Conservation (phyloP, 2,888 invertebrate genomes). For the Cerastis leucographa region DNA sequence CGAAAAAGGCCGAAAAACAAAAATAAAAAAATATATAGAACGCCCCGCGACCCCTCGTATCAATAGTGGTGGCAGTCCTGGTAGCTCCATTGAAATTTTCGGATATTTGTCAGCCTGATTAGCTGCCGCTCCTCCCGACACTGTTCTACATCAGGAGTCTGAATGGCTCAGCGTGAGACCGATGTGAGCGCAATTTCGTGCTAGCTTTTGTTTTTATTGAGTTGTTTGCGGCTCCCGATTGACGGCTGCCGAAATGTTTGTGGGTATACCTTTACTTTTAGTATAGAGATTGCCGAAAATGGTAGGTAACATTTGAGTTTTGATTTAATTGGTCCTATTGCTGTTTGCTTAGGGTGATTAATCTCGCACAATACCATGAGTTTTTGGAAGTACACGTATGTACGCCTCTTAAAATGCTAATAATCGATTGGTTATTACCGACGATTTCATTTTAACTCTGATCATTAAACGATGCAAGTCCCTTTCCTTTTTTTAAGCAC, state of each 20-base stretch:
- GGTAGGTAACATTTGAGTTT: not conserved
- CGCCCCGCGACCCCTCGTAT: conserved; percentile 78
- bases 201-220: conserved; percentile 73
- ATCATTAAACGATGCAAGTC: not conserved
- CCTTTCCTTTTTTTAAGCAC: not conserved
- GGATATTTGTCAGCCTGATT: conserved; percentile 90
- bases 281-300: conserved; percentile 26
- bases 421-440: not conserved
- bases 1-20: conserved; percentile 88
- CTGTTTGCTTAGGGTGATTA: not conserved
- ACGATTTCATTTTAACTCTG: not conserved
- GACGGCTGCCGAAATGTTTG: conserved; percentile 49
- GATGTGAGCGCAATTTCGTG: conserved; percentile 75
- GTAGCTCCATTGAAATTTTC: conserved; percentile 84
- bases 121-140: conserved; percentile 82
- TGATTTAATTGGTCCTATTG: conserved; percentile 27
- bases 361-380: not conserved
- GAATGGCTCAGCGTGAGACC: conserved; percentile 86
- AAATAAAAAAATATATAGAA: conserved; percentile 77
- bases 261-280: conserved; percentile 12
- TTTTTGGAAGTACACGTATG: not conserved
- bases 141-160: conserved; percentile 75
- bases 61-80: conserved; percentile 76
- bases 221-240: conserved; percentile 52
- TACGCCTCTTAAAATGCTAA: not conserved